These are phyloP conservation scores for Anguilla pacifica DNA, from an alignment of 2,797 vertebrate genomes.

Conservation along the genomic window DNA sequence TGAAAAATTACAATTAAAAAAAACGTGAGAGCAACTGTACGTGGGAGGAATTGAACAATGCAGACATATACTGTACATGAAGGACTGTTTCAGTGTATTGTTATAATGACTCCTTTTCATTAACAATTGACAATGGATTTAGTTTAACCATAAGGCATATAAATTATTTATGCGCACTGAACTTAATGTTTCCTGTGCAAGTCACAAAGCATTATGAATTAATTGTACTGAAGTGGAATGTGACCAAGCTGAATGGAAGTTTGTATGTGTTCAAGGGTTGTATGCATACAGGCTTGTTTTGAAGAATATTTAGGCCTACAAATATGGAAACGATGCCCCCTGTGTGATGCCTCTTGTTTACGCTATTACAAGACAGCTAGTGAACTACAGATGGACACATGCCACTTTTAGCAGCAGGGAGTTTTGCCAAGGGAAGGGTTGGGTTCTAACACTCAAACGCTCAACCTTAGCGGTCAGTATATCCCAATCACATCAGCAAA, in stretches of 20 bases:
- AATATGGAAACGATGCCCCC: slow-evolving; percentile 24
- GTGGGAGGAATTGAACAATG: not conserved
- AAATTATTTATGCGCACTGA: slow-evolving; percentile 51
- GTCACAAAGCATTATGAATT: slow-evolving; percentile 38
- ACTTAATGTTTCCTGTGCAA: slow-evolving; percentile 48
- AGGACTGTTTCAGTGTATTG: not conserved
- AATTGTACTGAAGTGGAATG: slow-evolving; percentile 15
- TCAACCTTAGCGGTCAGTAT: too few species aligned
- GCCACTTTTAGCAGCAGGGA: not conserved
- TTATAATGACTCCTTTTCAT: slow-evolving; percentile 29
- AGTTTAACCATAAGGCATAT: slow-evolving; percentile 45
- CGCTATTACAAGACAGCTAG: not conserved
- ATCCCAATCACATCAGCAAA: too few species aligned
- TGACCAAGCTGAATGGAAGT: slow-evolving; percentile 31
- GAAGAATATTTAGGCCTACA: slow-evolving; percentile 27
- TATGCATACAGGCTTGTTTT: not conserved
- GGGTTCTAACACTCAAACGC: too few species aligned
- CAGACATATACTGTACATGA: not conserved
- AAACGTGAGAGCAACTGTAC: not conserved
- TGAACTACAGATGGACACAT: not conserved
- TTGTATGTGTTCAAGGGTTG: not conserved
- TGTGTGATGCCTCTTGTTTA: not conserved
- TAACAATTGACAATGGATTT: slow-evolving; percentile 51
- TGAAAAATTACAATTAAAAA: too few species aligned
- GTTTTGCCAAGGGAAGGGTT: too few species aligned